Percentiles rank a stretch among this genome's conserved stretches.
Evolutionary conservation across 2,113 vertebrate genomes (phyloP).

Genomic region (Phaethon lepturus): DNA sequence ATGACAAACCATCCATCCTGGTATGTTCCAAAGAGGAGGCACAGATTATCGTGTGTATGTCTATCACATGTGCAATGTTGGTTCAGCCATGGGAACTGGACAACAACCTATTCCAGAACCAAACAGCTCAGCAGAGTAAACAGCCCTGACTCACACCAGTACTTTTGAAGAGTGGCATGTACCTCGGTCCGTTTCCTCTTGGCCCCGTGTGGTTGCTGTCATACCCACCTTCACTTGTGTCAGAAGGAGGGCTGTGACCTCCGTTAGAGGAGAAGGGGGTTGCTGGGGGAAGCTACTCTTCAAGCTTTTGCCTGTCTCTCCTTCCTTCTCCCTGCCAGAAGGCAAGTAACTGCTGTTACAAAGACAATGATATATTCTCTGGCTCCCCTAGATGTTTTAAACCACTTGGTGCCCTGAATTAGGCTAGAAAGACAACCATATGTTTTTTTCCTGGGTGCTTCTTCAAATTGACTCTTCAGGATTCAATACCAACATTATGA

Average conservation of each 20-base stretch:
- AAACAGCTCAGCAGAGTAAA: not conserved
- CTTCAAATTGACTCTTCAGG: not conserved
- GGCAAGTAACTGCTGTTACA: not conserved
- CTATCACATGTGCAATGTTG: not conserved
- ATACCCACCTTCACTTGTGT: not conserved
- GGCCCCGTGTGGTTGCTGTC: not conserved
- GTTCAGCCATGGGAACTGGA: not conserved
- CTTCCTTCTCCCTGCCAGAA: not conserved
- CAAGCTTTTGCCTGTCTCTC: not conserved
- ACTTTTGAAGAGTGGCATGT: not conserved
- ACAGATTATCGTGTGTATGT: fast-evolving
- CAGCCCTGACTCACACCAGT: not conserved
- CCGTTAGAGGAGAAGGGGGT: not conserved
- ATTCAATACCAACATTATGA: not conserved
- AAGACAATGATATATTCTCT: not conserved
- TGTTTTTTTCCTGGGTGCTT: not conserved
- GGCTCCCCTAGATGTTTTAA: not conserved
- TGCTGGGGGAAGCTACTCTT: not conserved
- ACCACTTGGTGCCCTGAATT: not conserved
- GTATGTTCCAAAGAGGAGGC: not conserved
- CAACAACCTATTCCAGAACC: not conserved
- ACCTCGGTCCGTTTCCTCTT: fast-evolving
- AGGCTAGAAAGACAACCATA: not conserved
- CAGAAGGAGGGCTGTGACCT: not conserved
- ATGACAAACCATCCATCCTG: not conserved